Conservation (phyloP, 2,888 invertebrate genomes). For the Phengaris arion region DNA sequence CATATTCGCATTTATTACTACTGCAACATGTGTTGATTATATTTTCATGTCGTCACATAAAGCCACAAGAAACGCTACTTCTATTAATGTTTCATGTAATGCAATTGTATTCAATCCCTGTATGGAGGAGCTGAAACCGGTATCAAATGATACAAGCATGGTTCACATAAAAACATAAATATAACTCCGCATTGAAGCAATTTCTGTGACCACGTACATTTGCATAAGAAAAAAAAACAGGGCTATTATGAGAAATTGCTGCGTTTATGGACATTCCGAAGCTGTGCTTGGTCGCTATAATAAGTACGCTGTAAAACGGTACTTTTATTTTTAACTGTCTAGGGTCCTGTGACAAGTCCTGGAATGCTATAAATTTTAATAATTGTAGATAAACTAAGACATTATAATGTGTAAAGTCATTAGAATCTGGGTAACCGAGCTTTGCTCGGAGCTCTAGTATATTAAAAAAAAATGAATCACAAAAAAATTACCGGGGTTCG, state of each 20-base stretch:
- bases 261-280: conserved; percentile 20
- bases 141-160: conserved; percentile 12
- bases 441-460: too few relatives aligned
- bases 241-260: conserved; percentile 22
- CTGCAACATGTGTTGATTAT: background rate
- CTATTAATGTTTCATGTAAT: conserved; percentile 13
- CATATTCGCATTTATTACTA: background rate
- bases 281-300: conserved; percentile 7
- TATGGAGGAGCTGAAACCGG: conserved; percentile 16
- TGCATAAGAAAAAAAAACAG: conserved; percentile 18
- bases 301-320: conserved; percentile 24
- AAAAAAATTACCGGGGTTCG: too few relatives aligned
- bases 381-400: background rate
- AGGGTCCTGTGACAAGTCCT: background rate
- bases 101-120: conserved; percentile 24
- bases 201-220: conserved; percentile 23
- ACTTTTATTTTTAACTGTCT: conserved; percentile 22
- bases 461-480: too few relatives aligned
- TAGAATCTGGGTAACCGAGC: too few relatives aligned
- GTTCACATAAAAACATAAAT: conserved; percentile 7
- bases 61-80: conserved; percentile 14
- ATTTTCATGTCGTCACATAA: background rate
- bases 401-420: background rate
- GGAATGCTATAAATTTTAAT: conserved; percentile 17
- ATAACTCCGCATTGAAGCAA: conserved; percentile 5